Conservation (phyloP, 2,797 vertebrate species). For the Sebastes jordani region DNA sequence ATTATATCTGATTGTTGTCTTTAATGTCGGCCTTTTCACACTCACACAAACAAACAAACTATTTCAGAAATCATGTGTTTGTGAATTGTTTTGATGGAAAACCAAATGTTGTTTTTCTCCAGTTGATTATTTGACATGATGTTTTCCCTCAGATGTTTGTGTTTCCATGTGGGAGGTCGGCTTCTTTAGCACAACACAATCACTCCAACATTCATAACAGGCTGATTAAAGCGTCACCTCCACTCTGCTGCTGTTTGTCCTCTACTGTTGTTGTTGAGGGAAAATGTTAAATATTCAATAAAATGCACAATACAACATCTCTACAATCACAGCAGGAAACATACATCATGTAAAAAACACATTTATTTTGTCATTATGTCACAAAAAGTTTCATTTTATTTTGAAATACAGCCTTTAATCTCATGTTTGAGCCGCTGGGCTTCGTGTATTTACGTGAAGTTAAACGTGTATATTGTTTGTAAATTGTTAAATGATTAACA, state of each 20-base stretch:
- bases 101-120: conserved; percentile 16
- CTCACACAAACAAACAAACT: not conserved
- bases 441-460: not conserved
- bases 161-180: conserved; percentile 38
- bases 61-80: conserved; percentile 33
- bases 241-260: not conserved
- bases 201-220: conserved; percentile 30
- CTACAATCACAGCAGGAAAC: not conserved
- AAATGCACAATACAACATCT: not conserved
- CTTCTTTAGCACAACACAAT: conserved; percentile 44
- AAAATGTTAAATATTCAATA: conserved; percentile 40
- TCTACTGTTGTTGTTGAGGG: not conserved
- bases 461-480: not conserved
- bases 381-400: not conserved
- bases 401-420: not conserved
- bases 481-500: conserved; percentile 34
- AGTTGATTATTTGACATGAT: conserved; percentile 18
- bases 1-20: too few species aligned
- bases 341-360: not conserved
- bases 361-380: not conserved
- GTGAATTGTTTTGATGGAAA: conserved; percentile 29
- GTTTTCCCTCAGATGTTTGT: conserved; percentile 14
- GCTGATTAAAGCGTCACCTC: conserved; percentile 39
- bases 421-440: not conserved
- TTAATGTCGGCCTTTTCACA: not conserved